phyloP scores from a whole-genome alignment of 1,140 invertebrate species.

The Drosophila bocqueti region DNA sequence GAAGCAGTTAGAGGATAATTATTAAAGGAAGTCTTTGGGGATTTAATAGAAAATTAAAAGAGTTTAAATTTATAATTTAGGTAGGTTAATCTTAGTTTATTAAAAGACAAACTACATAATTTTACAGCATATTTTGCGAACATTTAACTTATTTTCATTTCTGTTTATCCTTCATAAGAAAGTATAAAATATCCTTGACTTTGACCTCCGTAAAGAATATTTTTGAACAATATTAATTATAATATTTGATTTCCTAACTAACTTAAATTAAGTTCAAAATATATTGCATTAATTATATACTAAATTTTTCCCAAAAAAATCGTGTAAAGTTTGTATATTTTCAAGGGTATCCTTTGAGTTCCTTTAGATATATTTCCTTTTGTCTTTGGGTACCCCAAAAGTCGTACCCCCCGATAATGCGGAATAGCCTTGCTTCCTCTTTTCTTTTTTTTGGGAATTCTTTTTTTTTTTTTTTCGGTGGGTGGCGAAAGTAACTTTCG shows the following conservation, averaged over 20 bases:
- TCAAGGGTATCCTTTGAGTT: background rate
- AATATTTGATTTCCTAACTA: too few species aligned
- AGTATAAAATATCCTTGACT: background rate
- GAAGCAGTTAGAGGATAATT: background rate
- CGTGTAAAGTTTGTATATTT: too few species aligned
- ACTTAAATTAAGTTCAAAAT: background rate
- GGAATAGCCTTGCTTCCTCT: constrained; percentile 37
- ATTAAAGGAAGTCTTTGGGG: too few species aligned
- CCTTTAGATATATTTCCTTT: background rate
- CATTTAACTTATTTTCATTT: background rate
- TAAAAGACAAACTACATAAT: background rate
- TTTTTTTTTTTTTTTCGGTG: constrained; percentile 56
- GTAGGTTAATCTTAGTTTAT: background rate
- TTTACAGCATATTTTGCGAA: background rate
- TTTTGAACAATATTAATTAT: background rate
- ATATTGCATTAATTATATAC: background rate
- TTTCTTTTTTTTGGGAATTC: constrained; percentile 27
- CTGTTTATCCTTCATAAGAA: background rate
- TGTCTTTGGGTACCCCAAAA: constrained; percentile 17
- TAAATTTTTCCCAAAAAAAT: too few species aligned
- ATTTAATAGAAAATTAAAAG: background rate
- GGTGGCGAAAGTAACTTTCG: constrained; percentile 75
- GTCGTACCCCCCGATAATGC: constrained; percentile 10
- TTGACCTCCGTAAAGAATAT: background rate
- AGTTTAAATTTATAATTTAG: background rate